These are phyloP conservation scores for Corticium candelabrum DNA, from an alignment of 37 sponge, comb jelly and placozoan species.

Conservation along the genomic window DNA sequence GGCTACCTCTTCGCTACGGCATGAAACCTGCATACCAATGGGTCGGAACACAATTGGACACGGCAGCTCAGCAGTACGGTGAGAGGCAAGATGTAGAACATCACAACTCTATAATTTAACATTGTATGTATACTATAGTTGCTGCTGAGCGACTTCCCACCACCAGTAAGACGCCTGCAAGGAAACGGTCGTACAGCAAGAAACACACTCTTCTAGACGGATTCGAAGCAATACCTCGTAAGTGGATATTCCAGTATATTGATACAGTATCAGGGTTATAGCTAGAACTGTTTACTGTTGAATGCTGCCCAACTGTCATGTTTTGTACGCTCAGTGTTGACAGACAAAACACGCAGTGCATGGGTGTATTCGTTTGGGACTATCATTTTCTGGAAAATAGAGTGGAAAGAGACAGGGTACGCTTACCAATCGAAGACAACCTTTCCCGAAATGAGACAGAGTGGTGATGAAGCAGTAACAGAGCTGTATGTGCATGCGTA, in stretches of 20 bases:
- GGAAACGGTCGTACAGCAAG: neutral
- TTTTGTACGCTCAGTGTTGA: too few species aligned
- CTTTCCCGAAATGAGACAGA: too few species aligned
- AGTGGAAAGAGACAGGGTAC: too few species aligned
- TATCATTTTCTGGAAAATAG: too few species aligned
- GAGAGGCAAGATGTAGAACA: neutral
- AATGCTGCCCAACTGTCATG: too few species aligned
- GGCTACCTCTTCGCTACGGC: slow-evolving; percentile 47
- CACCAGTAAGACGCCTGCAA: too few species aligned
- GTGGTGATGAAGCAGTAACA: too few species aligned
- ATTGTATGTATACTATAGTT: neutral
- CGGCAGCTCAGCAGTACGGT: neutral
- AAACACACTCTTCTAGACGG: neutral
- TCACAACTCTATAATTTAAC: neutral
- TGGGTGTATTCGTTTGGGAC: too few species aligned
- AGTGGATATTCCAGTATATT: neutral
- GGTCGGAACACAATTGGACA: slow-evolving; percentile 49
- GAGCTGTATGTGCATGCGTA: too few species aligned
- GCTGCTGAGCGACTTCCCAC: neutral
- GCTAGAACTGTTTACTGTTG: neutral
- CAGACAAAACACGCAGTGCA: too few species aligned
- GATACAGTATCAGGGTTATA: neutral
- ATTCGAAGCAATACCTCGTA: neutral
- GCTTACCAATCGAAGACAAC: too few species aligned
- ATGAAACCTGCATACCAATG: slow-evolving; percentile 76